Evolutionary conservation across 1,140 invertebrate species (phyloP).

Genomic region (Tetramorium simillimum): DNA sequence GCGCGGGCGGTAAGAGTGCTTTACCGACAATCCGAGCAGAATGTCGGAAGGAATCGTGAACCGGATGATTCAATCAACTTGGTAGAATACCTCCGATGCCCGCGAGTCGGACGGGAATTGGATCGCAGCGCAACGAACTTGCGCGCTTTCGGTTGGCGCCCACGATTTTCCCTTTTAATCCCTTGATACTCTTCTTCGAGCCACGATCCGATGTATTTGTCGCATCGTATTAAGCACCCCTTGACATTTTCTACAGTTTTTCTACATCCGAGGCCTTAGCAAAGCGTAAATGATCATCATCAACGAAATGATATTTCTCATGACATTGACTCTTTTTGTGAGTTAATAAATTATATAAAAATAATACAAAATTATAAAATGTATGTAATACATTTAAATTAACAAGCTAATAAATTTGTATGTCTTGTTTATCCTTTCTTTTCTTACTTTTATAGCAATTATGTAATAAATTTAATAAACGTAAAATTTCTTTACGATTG

Average conservation of each 20-base stretch:
- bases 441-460: background rate
- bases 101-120: conserved; percentile 51
- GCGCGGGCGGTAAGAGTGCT: conserved; percentile 54
- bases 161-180: conserved; percentile 56
- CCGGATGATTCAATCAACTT: conserved; percentile 59
- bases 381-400: background rate
- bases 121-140: conserved; percentile 54
- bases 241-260: background rate
- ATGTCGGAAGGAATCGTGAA: conserved; percentile 60
- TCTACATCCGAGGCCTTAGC: no score
- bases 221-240: conserved; percentile 18
- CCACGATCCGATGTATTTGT: conserved; percentile 35
- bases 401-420: no score
- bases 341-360: background rate
- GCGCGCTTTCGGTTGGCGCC: conserved; percentile 18
- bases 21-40: conserved; percentile 50
- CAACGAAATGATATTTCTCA: background rate
- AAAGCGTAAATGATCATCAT: background rate
- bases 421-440: background rate
- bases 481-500: background rate
- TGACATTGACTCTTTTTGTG: background rate
- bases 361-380: background rate
- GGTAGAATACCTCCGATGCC: conserved; percentile 56
- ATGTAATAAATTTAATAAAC: background rate
- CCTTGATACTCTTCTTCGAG: conserved; percentile 23